Percentiles rank a stretch among this genome's conserved stretches.
Evolutionary conservation across 1,140 invertebrate genomes (phyloP).

Genomic region (Riptortus pedestris): DNA sequence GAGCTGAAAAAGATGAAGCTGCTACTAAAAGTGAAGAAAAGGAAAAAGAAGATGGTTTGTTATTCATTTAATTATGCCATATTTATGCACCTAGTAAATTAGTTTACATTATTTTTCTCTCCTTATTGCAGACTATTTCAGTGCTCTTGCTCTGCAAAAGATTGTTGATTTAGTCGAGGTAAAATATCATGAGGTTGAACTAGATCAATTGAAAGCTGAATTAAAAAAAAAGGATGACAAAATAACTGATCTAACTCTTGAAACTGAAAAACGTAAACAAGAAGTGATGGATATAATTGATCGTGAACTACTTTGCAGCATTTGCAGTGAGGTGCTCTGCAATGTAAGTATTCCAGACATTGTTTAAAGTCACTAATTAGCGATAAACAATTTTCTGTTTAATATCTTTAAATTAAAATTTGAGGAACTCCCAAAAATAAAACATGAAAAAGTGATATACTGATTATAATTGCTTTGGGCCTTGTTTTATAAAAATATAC

Average conservation of each 20-base stretch:
- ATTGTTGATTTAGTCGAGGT: constrained; percentile 12
- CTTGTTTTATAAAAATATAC: no score
- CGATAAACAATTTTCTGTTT: no score
- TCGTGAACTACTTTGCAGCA: constrained; percentile 61
- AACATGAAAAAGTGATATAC: no score
- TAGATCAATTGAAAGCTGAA: constrained; percentile 1
- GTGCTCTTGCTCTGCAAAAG: not conserved
- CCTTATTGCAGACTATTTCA: not conserved
- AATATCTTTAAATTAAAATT: no score
- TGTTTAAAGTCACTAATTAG: constrained; percentile 12
- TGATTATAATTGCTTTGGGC: no score
- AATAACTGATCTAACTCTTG: not conserved
- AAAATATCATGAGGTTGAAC: constrained; percentile 19
- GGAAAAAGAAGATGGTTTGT: not conserved
- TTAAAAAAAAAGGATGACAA: not conserved
- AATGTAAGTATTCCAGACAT: not conserved
- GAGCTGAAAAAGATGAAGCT: not conserved
- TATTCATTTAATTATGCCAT: not conserved
- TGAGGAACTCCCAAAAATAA: no score
- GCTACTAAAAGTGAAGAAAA: not conserved
- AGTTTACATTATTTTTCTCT: not conserved
- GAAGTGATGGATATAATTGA: constrained; percentile 49
- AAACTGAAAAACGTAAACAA: not conserved
- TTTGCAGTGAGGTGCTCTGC: constrained; percentile 56
- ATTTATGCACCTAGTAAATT: not conserved